These are phyloP conservation scores for Seira musarum DNA, from an alignment of 2,888 invertebrate species.

Conservation along the genomic window DNA sequence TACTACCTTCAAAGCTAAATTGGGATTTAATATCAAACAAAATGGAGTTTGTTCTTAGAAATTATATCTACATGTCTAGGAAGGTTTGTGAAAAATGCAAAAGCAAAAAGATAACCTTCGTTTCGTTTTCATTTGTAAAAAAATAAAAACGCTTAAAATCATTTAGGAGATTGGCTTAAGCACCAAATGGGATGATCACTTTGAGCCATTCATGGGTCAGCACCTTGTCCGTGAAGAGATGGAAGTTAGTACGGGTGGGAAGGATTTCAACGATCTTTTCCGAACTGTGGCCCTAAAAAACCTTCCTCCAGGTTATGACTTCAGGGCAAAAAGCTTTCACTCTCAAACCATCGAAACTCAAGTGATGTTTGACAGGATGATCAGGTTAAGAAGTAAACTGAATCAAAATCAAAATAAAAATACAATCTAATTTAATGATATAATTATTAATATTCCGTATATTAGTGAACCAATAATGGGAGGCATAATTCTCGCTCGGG, in stretches of 20 bases:
- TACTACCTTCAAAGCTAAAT: slow-evolving; percentile 30
- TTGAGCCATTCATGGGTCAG: slow-evolving; percentile 57
- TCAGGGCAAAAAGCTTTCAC: slow-evolving; percentile 59
- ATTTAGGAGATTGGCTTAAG: slow-evolving; percentile 36
- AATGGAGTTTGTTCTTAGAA: slow-evolving; percentile 51
- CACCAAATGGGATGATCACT: slow-evolving; percentile 52
- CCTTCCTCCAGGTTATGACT: slow-evolving; percentile 56
- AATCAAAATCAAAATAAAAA: no score
- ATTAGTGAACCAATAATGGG: background rate
- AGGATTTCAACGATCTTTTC: slow-evolving; percentile 47
- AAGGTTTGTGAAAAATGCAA: background rate
- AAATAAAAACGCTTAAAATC: slow-evolving; percentile 3
- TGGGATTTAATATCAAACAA: slow-evolving; percentile 36
- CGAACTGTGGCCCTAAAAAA: slow-evolving; percentile 51
- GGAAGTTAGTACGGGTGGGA: slow-evolving; percentile 44
- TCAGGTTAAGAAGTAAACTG: no score
- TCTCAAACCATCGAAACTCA: slow-evolving; percentile 25
- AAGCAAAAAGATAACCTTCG: background rate
- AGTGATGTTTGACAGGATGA: no score
- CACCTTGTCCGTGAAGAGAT: slow-evolving; percentile 56
- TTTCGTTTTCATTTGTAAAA: background rate
- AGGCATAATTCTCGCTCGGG: slow-evolving; percentile 55
- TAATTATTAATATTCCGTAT: no score
- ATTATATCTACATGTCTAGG: slow-evolving; percentile 42
- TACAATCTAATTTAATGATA: no score